phyloP scores from a whole-genome alignment of 2,888 invertebrate species.

The Rosalia funebris region DNA sequence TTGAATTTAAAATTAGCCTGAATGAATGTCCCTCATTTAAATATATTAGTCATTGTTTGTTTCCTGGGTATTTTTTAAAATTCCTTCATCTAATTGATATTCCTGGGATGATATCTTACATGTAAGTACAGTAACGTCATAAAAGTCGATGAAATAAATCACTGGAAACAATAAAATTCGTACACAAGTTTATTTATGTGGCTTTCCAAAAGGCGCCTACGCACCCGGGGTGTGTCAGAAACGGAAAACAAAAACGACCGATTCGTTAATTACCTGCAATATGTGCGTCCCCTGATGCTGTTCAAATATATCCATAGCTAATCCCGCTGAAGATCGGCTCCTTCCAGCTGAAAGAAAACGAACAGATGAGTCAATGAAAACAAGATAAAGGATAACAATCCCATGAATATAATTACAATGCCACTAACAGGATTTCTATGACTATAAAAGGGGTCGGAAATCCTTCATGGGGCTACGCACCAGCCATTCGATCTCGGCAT shows the following conservation, averaged over 20 bases:
- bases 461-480: background rate
- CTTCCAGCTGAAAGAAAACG: constrained; percentile 77
- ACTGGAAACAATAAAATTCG: constrained; percentile 17
- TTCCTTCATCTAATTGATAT: constrained; percentile 27
- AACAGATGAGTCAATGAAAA: constrained; percentile 22
- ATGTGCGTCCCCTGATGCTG: constrained; percentile 98
- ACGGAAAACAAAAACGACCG: background rate
- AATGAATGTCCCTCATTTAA: constrained; percentile 28
- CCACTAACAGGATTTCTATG: constrained; percentile 25
- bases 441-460: constrained; percentile 10
- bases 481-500: background rate
- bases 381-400: constrained; percentile 30
- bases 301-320: constrained; percentile 91
- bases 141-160: constrained; percentile 26
- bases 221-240: background rate
- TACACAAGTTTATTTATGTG: constrained; percentile 6
- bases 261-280: constrained; percentile 78
- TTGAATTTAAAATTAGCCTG: constrained; percentile 22
- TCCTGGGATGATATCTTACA: constrained; percentile 18
- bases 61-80: constrained; percentile 31
- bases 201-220: background rate
- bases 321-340: constrained; percentile 71
- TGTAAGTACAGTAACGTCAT: constrained; percentile 29
- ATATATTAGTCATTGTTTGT: constrained; percentile 34
- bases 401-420: constrained; percentile 29